Evolutionary conservation across 1,140 invertebrate species (phyloP).

Genomic region (Choristoneura fumiferana): DNA sequence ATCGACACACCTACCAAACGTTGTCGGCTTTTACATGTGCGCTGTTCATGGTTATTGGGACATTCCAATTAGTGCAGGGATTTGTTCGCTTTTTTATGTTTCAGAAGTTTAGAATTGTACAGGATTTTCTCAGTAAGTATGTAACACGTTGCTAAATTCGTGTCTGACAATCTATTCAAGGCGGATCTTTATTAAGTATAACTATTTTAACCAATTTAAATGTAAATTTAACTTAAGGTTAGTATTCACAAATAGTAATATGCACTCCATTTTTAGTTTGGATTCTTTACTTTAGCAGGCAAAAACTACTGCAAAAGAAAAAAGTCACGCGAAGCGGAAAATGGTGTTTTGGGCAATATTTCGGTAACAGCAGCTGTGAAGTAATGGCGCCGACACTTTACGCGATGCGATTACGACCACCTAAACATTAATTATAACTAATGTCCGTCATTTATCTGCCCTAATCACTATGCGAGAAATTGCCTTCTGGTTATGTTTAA

Average conservation of each 20-base stretch:
- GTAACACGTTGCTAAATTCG: no score
- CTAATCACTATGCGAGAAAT: constrained; percentile 21
- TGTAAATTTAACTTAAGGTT: no score
- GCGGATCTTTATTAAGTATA: no score
- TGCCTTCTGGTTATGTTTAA: not conserved
- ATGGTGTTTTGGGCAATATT: constrained; percentile 65
- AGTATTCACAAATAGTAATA: no score
- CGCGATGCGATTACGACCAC: constrained; percentile 74
- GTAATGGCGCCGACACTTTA: constrained; percentile 75
- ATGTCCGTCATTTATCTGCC: constrained; percentile 25
- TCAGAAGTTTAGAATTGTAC: no score
- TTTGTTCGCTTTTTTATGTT: not conserved
- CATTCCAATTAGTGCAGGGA: no score
- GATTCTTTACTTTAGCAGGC: no score
- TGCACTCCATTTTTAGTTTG: not conserved
- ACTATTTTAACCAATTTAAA: no score
- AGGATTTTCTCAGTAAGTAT: no score
- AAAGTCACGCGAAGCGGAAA: constrained; percentile 57
- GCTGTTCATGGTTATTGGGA: no score
- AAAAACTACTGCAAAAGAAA: constrained; percentile 29
- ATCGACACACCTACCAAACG: constrained; percentile 66
- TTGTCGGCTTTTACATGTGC: constrained; percentile 44
- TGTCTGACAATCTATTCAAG: no score
- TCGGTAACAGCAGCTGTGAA: constrained; percentile 67
- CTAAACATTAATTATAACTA: constrained; percentile 31